Conservation (phyloP, 2,888 invertebrate species). For the Nematopogon swammerdamellus region DNA sequence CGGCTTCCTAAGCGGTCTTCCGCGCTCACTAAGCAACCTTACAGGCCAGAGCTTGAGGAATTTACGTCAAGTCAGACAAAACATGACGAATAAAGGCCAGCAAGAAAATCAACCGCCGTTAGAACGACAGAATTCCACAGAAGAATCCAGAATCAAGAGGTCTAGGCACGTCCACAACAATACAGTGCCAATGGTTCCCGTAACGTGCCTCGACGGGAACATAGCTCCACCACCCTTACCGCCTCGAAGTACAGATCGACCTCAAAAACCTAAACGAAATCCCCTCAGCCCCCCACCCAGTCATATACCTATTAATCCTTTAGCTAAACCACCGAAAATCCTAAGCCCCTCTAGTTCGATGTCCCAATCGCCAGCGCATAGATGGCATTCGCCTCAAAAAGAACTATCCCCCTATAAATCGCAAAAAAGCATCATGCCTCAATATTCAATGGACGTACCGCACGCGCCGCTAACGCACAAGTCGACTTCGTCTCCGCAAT, state of each 20-base stretch:
- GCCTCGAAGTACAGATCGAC: slow-evolving; percentile 27
- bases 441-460: not conserved
- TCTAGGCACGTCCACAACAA: slow-evolving; percentile 28
- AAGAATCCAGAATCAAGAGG: slow-evolving; percentile 20
- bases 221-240: slow-evolving; percentile 37
- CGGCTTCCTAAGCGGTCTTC: slow-evolving; percentile 43
- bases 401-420: not conserved
- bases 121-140: slow-evolving; percentile 25
- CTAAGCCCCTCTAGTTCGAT: not conserved
- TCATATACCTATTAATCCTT: slow-evolving; percentile 19
- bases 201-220: slow-evolving; percentile 36
- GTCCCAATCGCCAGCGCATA: not conserved
- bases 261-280: slow-evolving; percentile 11
- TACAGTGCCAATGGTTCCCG: slow-evolving; percentile 37
- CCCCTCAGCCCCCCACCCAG: slow-evolving; percentile 13
- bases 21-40: slow-evolving; percentile 43
- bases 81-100: slow-evolving; percentile 13
- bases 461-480: slow-evolving; percentile 25
- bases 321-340: slow-evolving; percentile 19
- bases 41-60: slow-evolving; percentile 43
- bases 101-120: slow-evolving; percentile 26
- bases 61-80: slow-evolving; percentile 24
- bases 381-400: not conserved
- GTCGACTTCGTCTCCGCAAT: slow-evolving; percentile 25
- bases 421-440: not conserved